Conservation (phyloP, 2,888 invertebrate species). For the Hydraecia micacea region DNA sequence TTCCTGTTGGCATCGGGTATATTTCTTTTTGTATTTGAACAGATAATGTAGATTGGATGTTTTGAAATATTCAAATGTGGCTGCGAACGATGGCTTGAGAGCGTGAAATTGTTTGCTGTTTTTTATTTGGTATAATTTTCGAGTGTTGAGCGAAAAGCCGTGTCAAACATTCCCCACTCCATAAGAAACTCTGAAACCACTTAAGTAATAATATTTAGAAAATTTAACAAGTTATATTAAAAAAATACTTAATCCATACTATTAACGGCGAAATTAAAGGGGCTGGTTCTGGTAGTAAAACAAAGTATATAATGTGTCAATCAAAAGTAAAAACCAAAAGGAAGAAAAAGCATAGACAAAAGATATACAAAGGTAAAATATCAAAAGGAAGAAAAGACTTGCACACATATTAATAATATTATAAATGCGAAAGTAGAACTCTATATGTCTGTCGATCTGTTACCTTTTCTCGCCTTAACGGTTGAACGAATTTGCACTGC, state of each 20-base stretch:
- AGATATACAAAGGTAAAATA: no score
- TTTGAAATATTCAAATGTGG: slow-evolving; percentile 72
- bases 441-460: not conserved
- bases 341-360: no score
- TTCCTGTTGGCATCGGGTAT: slow-evolving; percentile 82
- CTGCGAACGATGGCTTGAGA: slow-evolving; percentile 63
- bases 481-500: not conserved
- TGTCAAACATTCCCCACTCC: no score
- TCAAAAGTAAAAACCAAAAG: no score
- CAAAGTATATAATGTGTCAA: no score
- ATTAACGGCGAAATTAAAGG: no score
- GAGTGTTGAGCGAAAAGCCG: not conserved
- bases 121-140: not conserved
- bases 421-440: no score
- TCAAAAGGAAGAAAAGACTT: no score
- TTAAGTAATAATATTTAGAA: not conserved
- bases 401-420: no score
- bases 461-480: not conserved
- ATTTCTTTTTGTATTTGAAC: slow-evolving; percentile 84
- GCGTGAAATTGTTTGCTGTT: slow-evolving; percentile 62
- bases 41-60: slow-evolving; percentile 85
- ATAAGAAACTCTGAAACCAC: not conserved
- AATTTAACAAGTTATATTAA: not conserved
- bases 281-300: no score
- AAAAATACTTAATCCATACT: not conserved